phyloP scores from a whole-genome alignment of 2,888 invertebrate species.

The Ferrisia virgata region DNA sequence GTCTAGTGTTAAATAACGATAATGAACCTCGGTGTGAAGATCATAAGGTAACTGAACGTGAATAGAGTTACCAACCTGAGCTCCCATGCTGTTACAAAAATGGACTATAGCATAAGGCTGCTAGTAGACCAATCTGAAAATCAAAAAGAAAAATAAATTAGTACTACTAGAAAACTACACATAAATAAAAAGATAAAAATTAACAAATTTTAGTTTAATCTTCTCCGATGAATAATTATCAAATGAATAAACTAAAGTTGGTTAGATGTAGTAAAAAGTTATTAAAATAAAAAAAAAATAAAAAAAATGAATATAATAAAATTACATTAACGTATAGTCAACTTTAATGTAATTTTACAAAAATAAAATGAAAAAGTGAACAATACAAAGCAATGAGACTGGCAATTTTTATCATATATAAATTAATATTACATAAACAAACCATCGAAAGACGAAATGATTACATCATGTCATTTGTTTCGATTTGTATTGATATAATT shows the following conservation, averaged over 20 bases:
- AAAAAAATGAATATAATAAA: conserved; percentile 1
- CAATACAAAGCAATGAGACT: no score
- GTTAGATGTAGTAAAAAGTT: no score
- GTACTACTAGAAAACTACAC: no score
- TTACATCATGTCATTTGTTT: background rate
- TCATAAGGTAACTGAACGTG: background rate
- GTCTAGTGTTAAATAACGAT: background rate
- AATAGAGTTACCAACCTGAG: conserved; percentile 36
- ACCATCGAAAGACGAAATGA: background rate
- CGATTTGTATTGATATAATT: background rate
- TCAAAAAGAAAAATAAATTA: conserved; percentile 36
- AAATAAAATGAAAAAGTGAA: conserved; percentile 9
- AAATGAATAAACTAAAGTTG: no score
- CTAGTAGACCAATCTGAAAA: conserved; percentile 47
- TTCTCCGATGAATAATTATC: no score
- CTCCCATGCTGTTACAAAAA: conserved; percentile 47
- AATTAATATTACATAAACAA: background rate
- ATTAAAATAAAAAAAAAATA: conserved; percentile 11
- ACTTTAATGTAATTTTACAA: no score
- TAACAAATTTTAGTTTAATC: no score
- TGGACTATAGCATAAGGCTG: conserved; percentile 47
- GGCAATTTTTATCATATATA: background rate
- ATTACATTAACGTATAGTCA: no score
- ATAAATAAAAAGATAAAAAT: background rate
- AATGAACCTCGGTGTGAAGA: background rate